A percentile compares a stretch with the other conserved stretches of the same genome.
phyloP scores from a whole-genome alignment of 2,888 invertebrate species.

The Candidula unifasciata region DNA sequence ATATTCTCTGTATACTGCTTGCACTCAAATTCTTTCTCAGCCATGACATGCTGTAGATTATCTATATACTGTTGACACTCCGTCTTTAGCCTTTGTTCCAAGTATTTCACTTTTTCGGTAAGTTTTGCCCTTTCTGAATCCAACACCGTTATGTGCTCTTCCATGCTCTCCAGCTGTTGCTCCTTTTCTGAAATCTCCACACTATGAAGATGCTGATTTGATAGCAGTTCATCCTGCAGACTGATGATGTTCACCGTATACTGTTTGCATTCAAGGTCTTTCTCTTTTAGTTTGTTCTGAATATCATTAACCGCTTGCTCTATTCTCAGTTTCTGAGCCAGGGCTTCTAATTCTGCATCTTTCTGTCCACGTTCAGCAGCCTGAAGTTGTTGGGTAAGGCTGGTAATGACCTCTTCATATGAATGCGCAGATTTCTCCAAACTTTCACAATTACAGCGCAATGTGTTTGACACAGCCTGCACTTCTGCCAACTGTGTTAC shows the following conservation, averaged over 20 bases:
- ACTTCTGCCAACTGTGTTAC: conserved; percentile 2
- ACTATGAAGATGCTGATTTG: conserved; percentile 27
- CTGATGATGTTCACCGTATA: conserved; percentile 35
- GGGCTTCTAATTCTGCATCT: not conserved
- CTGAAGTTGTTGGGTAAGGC: conserved; percentile 32
- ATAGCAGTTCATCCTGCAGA: conserved; percentile 38
- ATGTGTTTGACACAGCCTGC: not conserved
- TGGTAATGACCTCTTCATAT: conserved; percentile 5
- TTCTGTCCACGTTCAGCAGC: conserved; percentile 12
- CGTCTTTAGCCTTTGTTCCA: conserved; percentile 8
- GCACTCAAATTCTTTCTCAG: conserved; percentile 37
- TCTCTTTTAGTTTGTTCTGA: conserved; percentile 19
- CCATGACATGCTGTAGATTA: not conserved
- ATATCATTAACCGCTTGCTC: conserved; percentile 29
- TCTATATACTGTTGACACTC: conserved; percentile 11
- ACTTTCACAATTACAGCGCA: conserved; percentile 1
- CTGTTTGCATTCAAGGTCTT: conserved; percentile 33
- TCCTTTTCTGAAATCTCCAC: conserved; percentile 35
- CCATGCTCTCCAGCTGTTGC: conserved; percentile 24
- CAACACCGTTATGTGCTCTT: conserved; percentile 30
- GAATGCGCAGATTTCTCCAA: not conserved
- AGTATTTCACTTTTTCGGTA: conserved; percentile 30
- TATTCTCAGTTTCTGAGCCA: conserved; percentile 14
- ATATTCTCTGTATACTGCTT: conserved; percentile 35
- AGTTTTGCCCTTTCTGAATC: conserved; percentile 5